These are phyloP conservation scores for Sarcophaga variegata DNA, from an alignment of 2,888 invertebrate genomes.

Conservation along the genomic window DNA sequence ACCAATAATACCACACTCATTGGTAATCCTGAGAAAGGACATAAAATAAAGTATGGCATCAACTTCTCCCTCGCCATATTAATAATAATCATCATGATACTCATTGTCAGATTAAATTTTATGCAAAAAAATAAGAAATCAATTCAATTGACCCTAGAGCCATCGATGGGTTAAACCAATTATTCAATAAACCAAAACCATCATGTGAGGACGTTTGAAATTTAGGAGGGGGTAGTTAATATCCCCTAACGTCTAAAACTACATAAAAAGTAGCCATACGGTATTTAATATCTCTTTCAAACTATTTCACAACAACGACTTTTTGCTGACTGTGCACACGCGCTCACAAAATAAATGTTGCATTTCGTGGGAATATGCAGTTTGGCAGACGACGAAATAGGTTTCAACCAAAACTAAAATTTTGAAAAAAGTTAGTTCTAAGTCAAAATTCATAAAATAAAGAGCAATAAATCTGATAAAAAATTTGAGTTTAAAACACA, in stretches of 20 bases:
- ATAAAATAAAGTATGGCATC: conserved; percentile 8
- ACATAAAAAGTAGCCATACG: no score
- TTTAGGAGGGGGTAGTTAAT: conserved; percentile 40
- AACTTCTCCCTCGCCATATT: background rate
- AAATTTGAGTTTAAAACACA: no score
- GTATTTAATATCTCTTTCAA: no score
- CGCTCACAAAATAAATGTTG: no score
- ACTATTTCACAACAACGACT: no score
- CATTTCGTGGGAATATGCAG: no score
- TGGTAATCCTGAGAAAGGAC: background rate
- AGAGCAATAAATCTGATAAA: no score
- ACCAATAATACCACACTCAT: conserved; percentile 31
- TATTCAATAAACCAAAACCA: background rate
- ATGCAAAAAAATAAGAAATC: background rate
- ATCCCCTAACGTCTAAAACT: background rate
- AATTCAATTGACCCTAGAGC: background rate
- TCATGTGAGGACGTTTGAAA: conserved; percentile 51
- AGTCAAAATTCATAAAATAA: no score
- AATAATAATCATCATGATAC: conserved; percentile 25
- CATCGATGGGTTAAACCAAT: background rate
- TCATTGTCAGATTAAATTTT: background rate
- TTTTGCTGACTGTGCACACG: no score
- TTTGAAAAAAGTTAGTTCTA: no score
- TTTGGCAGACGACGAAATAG: no score
- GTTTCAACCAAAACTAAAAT: no score